These are phyloP conservation scores for Hyperoodon ampullatus DNA, from an alignment of 2,113 vertebrate species.

Conservation along the genomic window DNA sequence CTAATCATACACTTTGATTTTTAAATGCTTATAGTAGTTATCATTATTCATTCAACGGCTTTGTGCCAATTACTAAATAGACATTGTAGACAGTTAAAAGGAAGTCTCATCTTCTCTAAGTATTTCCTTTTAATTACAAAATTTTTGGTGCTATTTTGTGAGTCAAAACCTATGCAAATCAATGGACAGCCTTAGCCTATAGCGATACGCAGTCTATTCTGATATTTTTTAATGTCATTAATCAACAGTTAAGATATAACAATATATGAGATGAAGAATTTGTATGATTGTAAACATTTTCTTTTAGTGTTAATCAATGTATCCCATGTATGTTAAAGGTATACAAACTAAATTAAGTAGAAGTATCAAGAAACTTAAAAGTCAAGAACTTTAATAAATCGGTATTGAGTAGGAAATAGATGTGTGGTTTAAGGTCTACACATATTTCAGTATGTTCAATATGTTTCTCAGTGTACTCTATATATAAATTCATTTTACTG, in stretches of 20 bases:
- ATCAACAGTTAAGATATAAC: not conserved
- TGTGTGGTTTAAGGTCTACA: not conserved
- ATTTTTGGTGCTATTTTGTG: not conserved
- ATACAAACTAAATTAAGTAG: not conserved
- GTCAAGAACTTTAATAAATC: constrained; percentile 3
- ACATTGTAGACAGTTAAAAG: not conserved
- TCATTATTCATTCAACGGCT: not conserved
- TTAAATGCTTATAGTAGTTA: not conserved
- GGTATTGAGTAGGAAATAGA: not conserved
- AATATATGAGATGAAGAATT: not conserved
- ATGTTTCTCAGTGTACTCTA: not conserved
- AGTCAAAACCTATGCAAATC: not conserved
- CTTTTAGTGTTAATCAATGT: not conserved
- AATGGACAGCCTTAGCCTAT: not conserved
- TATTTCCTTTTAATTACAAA: constrained; percentile 8
- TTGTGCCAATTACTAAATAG: not conserved
- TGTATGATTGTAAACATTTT: not conserved
- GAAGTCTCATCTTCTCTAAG: not conserved
- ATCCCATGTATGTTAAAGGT: not conserved
- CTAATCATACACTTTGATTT: not conserved
- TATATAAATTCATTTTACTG: not conserved
- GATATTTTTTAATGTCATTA: not conserved
- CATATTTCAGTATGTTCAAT: not conserved
- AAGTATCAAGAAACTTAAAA: constrained; percentile 19
- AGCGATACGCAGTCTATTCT: not conserved